Percentiles rank a stretch among this genome's conserved stretches.
Conservation (phyloP, 2,888 invertebrate genomes). For the Morpho achilles region DNA sequence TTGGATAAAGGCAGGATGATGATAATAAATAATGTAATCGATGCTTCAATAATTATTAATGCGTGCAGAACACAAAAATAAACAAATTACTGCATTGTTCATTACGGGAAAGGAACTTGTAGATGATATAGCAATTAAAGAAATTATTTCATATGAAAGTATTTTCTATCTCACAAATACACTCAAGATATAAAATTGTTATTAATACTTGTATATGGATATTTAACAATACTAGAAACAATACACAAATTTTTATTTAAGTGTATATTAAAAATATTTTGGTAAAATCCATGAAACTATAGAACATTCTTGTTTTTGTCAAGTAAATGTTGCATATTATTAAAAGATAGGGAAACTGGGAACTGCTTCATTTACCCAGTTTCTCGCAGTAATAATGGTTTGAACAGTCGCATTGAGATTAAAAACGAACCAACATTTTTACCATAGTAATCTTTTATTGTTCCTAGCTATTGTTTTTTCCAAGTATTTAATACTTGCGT, state of each 20-base stretch:
- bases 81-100: too few relatives aligned
- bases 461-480: conserved; percentile 8
- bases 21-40: too few relatives aligned
- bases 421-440: conserved; percentile 17
- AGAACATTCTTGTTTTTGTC: conserved; percentile 6
- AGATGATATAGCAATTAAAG: too few relatives aligned
- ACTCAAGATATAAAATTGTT: too few relatives aligned
- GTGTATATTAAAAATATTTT: conserved; percentile 1
- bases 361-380: conserved; percentile 20
- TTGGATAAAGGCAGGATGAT: too few relatives aligned
- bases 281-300: background rate
- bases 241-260: background rate
- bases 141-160: too few relatives aligned
- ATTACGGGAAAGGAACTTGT: too few relatives aligned
- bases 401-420: conserved; percentile 18
- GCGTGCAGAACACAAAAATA: too few relatives aligned
- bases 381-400: conserved; percentile 14
- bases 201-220: too few relatives aligned
- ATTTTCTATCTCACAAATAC: too few relatives aligned
- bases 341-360: conserved; percentile 11
- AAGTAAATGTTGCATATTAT: conserved; percentile 12
- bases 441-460: conserved; percentile 11
- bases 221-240: background rate
- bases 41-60: too few relatives aligned
- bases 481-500: background rate